These are phyloP conservation scores for Myotis myotis DNA, from an alignment of 2,797 vertebrate species.

Conservation along the genomic window DNA sequence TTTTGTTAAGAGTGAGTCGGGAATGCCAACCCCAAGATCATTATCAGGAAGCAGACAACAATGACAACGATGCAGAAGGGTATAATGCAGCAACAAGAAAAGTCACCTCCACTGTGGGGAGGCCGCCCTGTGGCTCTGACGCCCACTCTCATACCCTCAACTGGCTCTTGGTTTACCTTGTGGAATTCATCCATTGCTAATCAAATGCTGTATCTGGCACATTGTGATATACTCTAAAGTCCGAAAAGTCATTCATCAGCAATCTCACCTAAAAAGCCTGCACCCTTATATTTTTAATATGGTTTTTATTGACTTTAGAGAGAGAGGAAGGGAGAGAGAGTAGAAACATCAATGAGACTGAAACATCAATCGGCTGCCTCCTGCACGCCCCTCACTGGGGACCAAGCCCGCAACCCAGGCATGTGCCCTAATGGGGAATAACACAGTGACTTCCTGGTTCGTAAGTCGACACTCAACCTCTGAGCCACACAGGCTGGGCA, in stretches of 20 bases:
- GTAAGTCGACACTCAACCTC: no score
- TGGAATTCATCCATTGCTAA: not conserved
- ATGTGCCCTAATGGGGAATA: no score
- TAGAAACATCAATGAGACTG: no score
- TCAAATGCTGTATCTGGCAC: not conserved
- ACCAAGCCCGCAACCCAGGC: no score
- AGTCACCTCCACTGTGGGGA: not conserved
- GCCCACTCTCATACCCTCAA: not conserved
- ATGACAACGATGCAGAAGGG: not conserved
- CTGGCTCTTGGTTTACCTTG: not conserved
- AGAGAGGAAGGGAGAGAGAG: no score
- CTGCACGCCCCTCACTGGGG: no score
- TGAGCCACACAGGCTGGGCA: no score
- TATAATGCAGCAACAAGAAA: not conserved
- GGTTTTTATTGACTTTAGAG: no score
- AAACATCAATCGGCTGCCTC: no score
- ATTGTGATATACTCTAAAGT: not conserved
- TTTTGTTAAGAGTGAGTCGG: not conserved
- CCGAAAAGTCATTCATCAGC: not conserved
- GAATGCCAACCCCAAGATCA: not conserved
- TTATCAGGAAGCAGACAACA: not conserved
- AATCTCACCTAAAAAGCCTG: not conserved
- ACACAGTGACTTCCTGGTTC: no score
- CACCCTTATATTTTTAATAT: not conserved
- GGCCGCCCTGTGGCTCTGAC: rapidly evolving